A percentile compares a stretch with the other conserved stretches of the same genome.
phyloP scores from a whole-genome alignment of 2,113 vertebrate species.

The Osmerus mordax region DNA sequence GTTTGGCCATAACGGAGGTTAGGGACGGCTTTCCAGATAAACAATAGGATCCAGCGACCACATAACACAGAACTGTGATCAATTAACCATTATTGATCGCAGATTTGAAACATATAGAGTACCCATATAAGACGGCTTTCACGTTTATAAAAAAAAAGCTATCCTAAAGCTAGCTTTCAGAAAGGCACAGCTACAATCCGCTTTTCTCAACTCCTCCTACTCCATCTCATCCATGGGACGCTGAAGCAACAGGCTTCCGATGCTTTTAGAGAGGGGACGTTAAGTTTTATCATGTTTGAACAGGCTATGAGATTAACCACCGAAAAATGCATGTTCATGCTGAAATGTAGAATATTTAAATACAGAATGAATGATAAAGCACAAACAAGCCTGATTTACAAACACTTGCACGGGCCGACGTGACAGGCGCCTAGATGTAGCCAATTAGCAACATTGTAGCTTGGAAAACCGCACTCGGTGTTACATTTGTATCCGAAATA shows the following conservation, averaged over 20 bases:
- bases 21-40: too few species aligned
- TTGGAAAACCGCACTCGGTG: neutral
- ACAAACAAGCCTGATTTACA: too few species aligned
- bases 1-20: too few species aligned
- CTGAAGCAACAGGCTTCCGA: conserved; percentile 70
- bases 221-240: conserved; percentile 46
- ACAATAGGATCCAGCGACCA: too few species aligned
- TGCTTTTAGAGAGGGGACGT: conserved; percentile 32
- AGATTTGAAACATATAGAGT: too few species aligned
- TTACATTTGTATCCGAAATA: neutral
- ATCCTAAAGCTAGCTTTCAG: conserved; percentile 43
- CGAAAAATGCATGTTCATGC: neutral
- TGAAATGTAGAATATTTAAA: neutral
- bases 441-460: conserved; percentile 32
- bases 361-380: neutral
- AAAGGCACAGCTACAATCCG: conserved; percentile 62
- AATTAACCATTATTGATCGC: too few species aligned
- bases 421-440: conserved; percentile 23
- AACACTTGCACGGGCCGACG: neutral
- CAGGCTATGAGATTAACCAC: neutral
- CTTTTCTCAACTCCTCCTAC: conserved; percentile 69
- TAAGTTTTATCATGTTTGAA: conserved; percentile 9
- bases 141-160: neutral
- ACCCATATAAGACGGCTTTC: neutral
- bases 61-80: too few species aligned